These are phyloP conservation scores for Aurelia coerulea DNA, from an alignment of 30 jellyfish, hydroid and myxozoan species.

Conservation along the genomic window DNA sequence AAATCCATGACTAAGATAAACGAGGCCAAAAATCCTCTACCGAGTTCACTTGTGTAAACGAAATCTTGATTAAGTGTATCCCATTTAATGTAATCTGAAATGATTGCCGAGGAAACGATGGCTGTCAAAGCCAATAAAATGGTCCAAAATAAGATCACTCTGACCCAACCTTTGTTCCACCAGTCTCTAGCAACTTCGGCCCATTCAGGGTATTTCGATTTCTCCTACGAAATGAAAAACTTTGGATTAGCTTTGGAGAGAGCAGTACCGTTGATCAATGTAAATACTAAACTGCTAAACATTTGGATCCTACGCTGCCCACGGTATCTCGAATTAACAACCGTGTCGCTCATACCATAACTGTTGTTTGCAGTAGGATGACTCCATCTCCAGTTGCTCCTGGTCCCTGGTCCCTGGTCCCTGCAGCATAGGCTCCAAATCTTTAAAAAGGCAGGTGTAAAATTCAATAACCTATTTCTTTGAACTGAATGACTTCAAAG, in stretches of 20 bases:
- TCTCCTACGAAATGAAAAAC: conserved; percentile 40
- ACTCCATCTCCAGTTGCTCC: conserved; percentile 72
- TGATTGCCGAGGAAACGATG: conserved; percentile 74
- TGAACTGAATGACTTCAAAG: too few relatives aligned
- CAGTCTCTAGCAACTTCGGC: conserved; percentile 59
- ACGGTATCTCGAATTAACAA: conserved; percentile 82
- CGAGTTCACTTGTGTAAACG: conserved; percentile 90
- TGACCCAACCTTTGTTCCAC: conserved; percentile 92
- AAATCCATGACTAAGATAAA: conserved; percentile 90
- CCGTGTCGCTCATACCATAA: conserved; percentile 59
- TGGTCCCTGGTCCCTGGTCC: too few relatives aligned
- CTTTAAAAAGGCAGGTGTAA: too few relatives aligned
- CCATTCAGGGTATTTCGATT: conserved; percentile 73
- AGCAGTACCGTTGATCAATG: not conserved
- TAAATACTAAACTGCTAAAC: too few relatives aligned
- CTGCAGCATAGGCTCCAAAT: too few relatives aligned
- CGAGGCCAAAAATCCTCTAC: conserved; percentile 91
- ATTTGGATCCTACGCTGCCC: not conserved
- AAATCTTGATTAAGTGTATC: conserved; percentile 80
- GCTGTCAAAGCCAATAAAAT: conserved; percentile 71
- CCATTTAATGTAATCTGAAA: conserved; percentile 81
- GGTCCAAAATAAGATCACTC: conserved; percentile 85
- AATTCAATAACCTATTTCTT: too few relatives aligned
- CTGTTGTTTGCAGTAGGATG: conserved; percentile 72
- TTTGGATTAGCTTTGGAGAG: too few relatives aligned